Conservation (phyloP, 2,888 invertebrate species). For the Pristionchus arcanus region DNA sequence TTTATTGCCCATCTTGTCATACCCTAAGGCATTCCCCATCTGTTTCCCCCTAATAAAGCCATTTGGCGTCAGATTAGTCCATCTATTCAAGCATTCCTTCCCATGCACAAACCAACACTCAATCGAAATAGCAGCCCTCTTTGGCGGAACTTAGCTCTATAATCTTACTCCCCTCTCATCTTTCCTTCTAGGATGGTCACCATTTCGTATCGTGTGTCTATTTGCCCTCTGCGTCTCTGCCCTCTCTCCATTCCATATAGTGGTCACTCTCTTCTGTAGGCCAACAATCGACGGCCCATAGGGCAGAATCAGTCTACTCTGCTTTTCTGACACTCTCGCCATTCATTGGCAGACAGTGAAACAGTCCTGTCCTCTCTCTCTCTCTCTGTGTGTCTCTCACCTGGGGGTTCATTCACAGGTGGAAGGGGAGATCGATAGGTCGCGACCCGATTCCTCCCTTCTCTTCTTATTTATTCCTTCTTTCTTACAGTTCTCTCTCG, state of each 20-base stretch:
- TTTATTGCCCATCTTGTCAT: neutral
- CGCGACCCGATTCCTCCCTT: neutral
- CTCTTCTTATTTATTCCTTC: neutral
- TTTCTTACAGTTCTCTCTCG: neutral
- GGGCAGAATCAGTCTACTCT: neutral
- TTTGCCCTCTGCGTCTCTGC: slow-evolving; percentile 47
- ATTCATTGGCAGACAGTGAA: neutral
- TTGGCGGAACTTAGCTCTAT: neutral
- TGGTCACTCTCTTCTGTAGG: slow-evolving; percentile 14
- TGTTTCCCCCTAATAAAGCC: neutral
- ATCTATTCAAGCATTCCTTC: neutral
- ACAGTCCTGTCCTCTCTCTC: neutral
- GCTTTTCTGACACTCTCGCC: slow-evolving; percentile 1
- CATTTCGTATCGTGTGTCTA: neutral
- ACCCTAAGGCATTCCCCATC: neutral
- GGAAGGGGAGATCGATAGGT: slow-evolving; percentile 21
- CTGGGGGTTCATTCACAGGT: neutral
- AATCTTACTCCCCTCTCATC: slow-evolving; percentile 27
- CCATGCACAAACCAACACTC: neutral
- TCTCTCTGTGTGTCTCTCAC: neutral
- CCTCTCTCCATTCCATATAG: neutral
- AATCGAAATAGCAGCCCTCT: neutral
- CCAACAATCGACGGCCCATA: neutral
- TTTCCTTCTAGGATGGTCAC: neutral
- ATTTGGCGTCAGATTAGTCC: neutral